Evolutionary conservation across 2,797 vertebrate genomes (phyloP), one percentile per base, ranked within the genome.

Genomic region (Alca torda): DNA sequence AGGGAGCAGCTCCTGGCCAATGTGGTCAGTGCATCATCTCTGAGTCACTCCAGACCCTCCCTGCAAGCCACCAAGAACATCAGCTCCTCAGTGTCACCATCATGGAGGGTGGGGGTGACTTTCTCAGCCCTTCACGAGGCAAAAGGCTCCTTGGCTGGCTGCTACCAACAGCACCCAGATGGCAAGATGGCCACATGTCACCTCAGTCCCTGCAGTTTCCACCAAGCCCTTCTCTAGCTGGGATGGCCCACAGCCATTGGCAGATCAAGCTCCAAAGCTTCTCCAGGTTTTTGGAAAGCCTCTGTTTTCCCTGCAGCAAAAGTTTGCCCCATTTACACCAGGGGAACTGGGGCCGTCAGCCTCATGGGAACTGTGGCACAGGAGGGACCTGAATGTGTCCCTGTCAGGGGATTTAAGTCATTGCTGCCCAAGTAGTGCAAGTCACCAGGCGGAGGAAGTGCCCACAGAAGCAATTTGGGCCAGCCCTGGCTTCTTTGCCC

Each of bases 331-430:
- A 9, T 72, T 82, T 50, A 69, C 41, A 69, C 7, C 18, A 45
- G 19, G 24, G 16, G 25, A 61, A 45, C 13, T 2, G 28, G 35
- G 50, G 43, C 17, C 1, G 0, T 50, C 67, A 84, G 39, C 45
- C 39, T 39, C 24, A 21, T 0, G 2, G 65, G 65, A 76, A 16
- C 68, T 43, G 26, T 13, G 3, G 63, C 0, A 0, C 4, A 1
- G 24, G n/a, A 67, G 31, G 25, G 23, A 48, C 25, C 9, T 0
- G 0, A 5, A 3, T 1, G 6, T 43, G 37, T 33, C 50, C 46
- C 46, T 75, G 65, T 16, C 10, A 69, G 39, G 33, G 26, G 39
- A n/a, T 2, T 37, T 48, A 31, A 48, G 20, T 24, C 26, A 35
- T 11, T 24, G n/a, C 60, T 76, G n/a, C 35, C 39, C 18, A 30